Evolutionary conservation across 1,140 invertebrate species (phyloP), one percentile per base, ranked within the genome.

Genomic region (Monomorium pharaonis): DNA sequence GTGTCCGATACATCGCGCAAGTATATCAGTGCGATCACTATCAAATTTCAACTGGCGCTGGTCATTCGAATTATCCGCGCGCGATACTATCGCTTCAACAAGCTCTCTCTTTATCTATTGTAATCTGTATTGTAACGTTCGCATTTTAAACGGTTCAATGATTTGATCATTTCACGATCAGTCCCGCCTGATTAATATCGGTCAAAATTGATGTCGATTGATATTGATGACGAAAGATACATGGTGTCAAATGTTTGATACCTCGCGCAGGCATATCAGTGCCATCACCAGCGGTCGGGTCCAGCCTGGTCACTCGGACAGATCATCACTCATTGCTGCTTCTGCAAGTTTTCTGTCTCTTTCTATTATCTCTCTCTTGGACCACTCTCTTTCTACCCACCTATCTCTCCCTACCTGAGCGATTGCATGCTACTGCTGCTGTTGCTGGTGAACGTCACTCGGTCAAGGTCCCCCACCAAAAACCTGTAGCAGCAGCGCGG

Each of bases 401-500:
- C 30, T 67, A 24, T 80, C 30, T 69, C 51, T 54, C 44, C 44
- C 77, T 88, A 67, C 85, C 58, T 44, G 56, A 47, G 21, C 56
- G 81, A 54, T 62, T 51, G 56, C 69, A 62, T n/a, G 54, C n/a
- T 18, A 83, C 16, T 54, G 84, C 76, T 37, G 77, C 16, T 54
- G 84, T 70, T 37, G 77, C 70, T 89, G 89, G 84, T 76, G 89
- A 89, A 90, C 91, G 88, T 91, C 93, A 94, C 93, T 94, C 93
- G 93, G 93, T 94, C 93, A 94, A 94, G 93, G 93, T 92, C 85
- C 90, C 92, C 89, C 90, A 90, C 93, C 93, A 92, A 94, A 93
- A 93, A 93, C 87, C 87, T 87, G 86, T 65, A 85, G 65, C 78
- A 84, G 58, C 75, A 24, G 60, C 60, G 56, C 60, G 47, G 75